Conservation (phyloP, 2,797 vertebrate genomes). For the Nyctalus aviator region DNA sequence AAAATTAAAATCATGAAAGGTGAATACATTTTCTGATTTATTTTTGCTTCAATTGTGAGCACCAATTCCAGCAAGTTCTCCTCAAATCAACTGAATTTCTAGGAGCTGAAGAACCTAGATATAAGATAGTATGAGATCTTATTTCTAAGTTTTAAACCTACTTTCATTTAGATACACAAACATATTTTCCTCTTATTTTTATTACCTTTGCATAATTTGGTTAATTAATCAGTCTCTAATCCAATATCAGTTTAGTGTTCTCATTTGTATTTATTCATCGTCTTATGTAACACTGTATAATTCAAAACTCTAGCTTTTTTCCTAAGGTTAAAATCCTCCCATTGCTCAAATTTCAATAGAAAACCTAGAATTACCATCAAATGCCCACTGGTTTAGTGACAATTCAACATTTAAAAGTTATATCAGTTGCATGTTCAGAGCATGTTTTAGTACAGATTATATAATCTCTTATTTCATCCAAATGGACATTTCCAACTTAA, state of each 20-base stretch:
- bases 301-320: background rate
- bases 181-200: background rate
- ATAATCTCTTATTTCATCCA: background rate
- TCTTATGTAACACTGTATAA: background rate
- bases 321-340: background rate
- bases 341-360: background rate
- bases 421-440: background rate
- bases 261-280: too few relatives aligned
- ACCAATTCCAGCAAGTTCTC: background rate
- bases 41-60: background rate
- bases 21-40: background rate
- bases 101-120: background rate
- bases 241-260: background rate
- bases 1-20: background rate
- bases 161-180: background rate
- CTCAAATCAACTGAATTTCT: background rate
- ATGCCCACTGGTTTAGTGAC: background rate
- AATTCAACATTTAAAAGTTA: background rate
- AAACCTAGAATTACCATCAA: background rate
- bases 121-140: background rate
- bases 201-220: background rate
- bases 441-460: background rate
- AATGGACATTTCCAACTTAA: background rate
- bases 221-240: background rate
- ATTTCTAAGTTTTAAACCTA: background rate